These are phyloP conservation scores for Tromatobia lineatoria DNA, from an alignment of 2,888 invertebrate species.

Conservation along the genomic window DNA sequence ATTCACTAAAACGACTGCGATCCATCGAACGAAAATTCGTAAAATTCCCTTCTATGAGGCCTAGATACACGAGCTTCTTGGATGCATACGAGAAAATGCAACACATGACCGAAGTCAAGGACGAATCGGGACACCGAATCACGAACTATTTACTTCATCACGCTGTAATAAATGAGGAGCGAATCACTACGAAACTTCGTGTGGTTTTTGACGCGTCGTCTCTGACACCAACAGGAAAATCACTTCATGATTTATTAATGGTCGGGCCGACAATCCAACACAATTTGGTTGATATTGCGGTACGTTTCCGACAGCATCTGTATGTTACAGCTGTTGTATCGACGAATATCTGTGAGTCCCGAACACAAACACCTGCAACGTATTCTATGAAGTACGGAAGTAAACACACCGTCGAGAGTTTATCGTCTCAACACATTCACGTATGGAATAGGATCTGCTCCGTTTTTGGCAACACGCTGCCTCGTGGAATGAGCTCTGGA, in stretches of 20 bases:
- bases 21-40: conserved; percentile 5
- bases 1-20: conserved; percentile 6
- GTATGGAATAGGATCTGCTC: conserved; percentile 53
- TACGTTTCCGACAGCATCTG: background rate
- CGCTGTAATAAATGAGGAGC: conserved; percentile 2
- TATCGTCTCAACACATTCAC: conserved; percentile 59
- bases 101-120: conserved; percentile 12
- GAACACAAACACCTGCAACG: conserved; percentile 58
- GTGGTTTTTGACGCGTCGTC: conserved; percentile 76
- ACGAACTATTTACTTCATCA: conserved; percentile 11
- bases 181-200: background rate
- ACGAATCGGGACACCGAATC: conserved; percentile 1
- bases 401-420: background rate
- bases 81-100: conserved; percentile 3
- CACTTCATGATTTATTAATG: conserved; percentile 40
- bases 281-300: conserved; percentile 2
- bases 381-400: conserved; percentile 57
- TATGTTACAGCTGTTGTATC: conserved; percentile 49
- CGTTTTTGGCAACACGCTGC: conserved; percentile 62
- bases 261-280: conserved; percentile 44
- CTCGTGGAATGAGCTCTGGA: conserved; percentile 55
- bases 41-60: conserved; percentile 1
- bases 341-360: conserved; percentile 36
- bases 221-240: conserved; percentile 65
- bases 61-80: conserved; percentile 4